Evolutionary conservation across 1,140 invertebrate species (phyloP), one percentile per base, ranked within the genome.

Genomic region (Drosophila repleta): DNA sequence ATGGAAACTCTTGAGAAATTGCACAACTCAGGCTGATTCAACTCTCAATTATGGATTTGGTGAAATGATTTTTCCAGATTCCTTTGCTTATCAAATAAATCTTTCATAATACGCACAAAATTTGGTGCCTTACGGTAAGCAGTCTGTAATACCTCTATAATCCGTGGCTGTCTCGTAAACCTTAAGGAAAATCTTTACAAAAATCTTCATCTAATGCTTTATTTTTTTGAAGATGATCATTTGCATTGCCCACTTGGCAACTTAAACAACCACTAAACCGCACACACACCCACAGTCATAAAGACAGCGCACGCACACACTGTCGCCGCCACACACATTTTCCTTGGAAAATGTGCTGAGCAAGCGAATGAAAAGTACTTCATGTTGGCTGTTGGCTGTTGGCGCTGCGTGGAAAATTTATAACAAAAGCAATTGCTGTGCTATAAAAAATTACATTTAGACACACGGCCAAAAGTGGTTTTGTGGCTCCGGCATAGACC

Each of bases 401-500:
- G 73, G 74, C 43, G 32, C 29, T 61, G 29, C 11, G 55, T 15
- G 51, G 62, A 48, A 74, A 88, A 79, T 87, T 81, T 84, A 79
- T 65, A 73, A 81, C 58, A 76, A 56, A 52, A 83, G 73, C 83
- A 79, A 87, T 87, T 87, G 79, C 76, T 83, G 83, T 69, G 79
- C 79, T 53, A 79, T 87, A 88, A 87, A 35, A 87, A 87, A 76
- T 76, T 83, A 76, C 72, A 88, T 88, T 87, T 73, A 73, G 67
- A 63, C 76, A 21, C 58, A 73, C 32, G 63, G 32, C 49, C 39
- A 15, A 43, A 26, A 49, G 46, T 49, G 46, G 46, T 49, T 26
- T 21, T 48, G 45, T 13, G 45, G 24, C 48, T 49, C 56, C 61
- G 37, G 15, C 66, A 52, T 58, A 73, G 67, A 78, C 49, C 70